Evolutionary conservation across 2,888 invertebrate species (phyloP).

Genomic region (Dromius quadrimaculatus): DNA sequence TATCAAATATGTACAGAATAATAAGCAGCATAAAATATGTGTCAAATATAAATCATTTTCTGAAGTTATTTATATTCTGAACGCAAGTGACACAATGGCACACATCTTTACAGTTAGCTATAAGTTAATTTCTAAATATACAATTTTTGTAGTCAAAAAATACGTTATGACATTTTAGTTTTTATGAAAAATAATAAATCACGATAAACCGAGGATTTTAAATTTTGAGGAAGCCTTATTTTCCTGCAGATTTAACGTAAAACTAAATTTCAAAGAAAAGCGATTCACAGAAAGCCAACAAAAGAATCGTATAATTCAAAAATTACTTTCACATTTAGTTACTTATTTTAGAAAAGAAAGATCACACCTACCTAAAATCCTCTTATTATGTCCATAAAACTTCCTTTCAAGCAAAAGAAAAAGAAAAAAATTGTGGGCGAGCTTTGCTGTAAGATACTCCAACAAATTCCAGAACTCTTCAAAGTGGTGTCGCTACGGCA

Average conservation of each 20-base stretch:
- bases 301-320: slow-evolving; percentile 30
- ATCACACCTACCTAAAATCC: slow-evolving; percentile 28
- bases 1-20: too few species aligned
- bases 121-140: too few species aligned
- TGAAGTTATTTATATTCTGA: too few species aligned
- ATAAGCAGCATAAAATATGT: too few species aligned
- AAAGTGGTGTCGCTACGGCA: neutral
- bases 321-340: slow-evolving; percentile 30
- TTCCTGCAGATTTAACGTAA: neutral
- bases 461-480: neutral
- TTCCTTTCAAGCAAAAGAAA: slow-evolving; percentile 30
- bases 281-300: neutral
- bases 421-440: slow-evolving; percentile 17
- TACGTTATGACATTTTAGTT: too few species aligned
- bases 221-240: neutral
- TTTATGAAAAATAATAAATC: neutral
- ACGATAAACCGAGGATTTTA: neutral
- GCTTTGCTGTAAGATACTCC: too few species aligned
- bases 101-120: too few species aligned
- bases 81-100: too few species aligned
- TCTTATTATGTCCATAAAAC: slow-evolving; percentile 43
- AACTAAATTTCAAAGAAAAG: neutral
- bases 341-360: slow-evolving; percentile 16
- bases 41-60: too few species aligned
- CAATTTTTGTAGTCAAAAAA: too few species aligned